phyloP scores from a whole-genome alignment of 2,113 vertebrate species.

The Eurypyga helias region DNA sequence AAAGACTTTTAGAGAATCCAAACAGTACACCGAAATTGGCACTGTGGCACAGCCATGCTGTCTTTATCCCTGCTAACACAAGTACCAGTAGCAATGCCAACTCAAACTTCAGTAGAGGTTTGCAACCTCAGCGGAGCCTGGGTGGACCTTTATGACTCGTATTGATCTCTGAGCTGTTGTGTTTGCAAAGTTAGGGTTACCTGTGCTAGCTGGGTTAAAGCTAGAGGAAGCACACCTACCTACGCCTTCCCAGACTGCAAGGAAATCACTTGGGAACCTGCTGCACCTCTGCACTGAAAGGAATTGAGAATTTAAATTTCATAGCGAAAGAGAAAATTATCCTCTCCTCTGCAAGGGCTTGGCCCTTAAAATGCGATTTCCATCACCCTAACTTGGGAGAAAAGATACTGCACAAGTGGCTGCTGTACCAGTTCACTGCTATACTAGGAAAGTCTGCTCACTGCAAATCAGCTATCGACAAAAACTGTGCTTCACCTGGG shows the following conservation, averaged over 20 bases:
- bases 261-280: background rate
- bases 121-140: rapidly evolving
- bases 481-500: background rate
- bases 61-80: background rate
- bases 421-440: background rate
- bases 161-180: background rate
- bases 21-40: background rate
- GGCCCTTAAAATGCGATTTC: background rate
- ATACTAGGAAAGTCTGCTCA: background rate
- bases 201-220: background rate
- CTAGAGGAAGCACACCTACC: background rate
- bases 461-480: background rate
- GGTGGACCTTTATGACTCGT: background rate
- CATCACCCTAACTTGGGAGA: background rate
- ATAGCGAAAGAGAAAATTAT: background rate
- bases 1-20: background rate
- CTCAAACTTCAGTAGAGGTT: background rate
- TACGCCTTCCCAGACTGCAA: rapidly evolving
- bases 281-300: background rate
- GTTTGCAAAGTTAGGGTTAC: background rate
- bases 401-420: background rate
- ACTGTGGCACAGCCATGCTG: background rate
- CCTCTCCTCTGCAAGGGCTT: background rate
- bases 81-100: background rate
- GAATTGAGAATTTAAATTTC: background rate